Base-by-base conservation (phyloP, 2,888 invertebrate genomes). In the Agrotis exclamationis region DNA sequence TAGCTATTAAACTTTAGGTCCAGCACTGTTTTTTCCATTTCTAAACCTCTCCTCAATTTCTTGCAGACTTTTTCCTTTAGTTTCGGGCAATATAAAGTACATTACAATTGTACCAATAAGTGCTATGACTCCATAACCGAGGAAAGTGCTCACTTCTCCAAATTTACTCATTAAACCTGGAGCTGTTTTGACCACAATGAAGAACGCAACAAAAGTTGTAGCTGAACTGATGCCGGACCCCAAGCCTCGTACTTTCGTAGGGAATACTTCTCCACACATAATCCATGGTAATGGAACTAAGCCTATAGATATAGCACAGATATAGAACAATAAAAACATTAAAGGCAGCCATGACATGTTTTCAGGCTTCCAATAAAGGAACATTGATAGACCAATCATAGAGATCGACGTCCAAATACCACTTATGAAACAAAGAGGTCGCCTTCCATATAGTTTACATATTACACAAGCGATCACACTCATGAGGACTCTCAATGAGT, bases 191-290 rank as follows among this genome's bases (percentile, higher is more conserved):
- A 98, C 97, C 1, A 97, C 97, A 2, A 96, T 80, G 85, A 98
- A 98, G 77, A 97, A 97, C 2, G 97, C 95, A 7, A 96, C 87
- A 86, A 97, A 98, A 0, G 97, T 97, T 45, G 97, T 96, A n/a
- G 97, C 97, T 1, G 97, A 96, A 63, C 97, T 97, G 14, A 97
- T 94, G 0, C 98, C 97, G 0, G 97, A 97, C 0, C 98, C 98
- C 0, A 97, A 87, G 0, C 97, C 97, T 47, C 97, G 94, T 0
- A 96, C 96, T 70, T 94, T 96, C 1, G 96, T 96, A 1, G 97
- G 96, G 86, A 98, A 98, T 0, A 98, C 94, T 91, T 98, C 98
- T 0, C 98, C 98, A 80, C 97, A 97, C 97, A 98, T 97, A 45
- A 97, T 97, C 97, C 98, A 98, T 0, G 98, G 98, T 63, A 98